Conservation (phyloP, 1,140 invertebrate species). For the Agrilus planipennis region DNA sequence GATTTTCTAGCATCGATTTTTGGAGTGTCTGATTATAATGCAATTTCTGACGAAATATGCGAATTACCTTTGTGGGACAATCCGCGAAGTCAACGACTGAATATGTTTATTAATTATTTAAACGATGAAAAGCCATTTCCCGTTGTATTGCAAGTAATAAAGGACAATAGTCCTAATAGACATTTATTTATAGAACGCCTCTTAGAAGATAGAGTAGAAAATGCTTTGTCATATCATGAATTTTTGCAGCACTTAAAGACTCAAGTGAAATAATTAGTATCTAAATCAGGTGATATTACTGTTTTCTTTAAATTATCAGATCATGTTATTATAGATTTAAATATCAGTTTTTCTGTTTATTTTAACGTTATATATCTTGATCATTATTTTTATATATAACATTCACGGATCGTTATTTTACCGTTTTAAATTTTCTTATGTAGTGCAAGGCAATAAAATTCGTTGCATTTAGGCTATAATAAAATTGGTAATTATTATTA, state of each 20-base stretch:
- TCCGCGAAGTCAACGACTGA: slow-evolving; percentile 59
- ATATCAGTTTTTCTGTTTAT: no score
- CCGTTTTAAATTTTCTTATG: slow-evolving; percentile 1
- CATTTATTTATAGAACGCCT: slow-evolving; percentile 77
- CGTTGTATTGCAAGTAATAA: slow-evolving; percentile 69
- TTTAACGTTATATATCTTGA: no score
- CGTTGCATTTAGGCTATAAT: no score
- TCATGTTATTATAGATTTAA: no score
- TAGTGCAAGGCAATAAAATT: no score
- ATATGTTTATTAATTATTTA: slow-evolving; percentile 71
- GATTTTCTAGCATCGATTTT: slow-evolving; percentile 60
- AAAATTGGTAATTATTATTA: no score
- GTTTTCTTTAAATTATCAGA: no score
- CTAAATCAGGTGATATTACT: no score
- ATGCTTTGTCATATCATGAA: slow-evolving; percentile 92
- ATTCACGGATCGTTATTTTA: no score
- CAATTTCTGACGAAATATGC: slow-evolving; percentile 50
- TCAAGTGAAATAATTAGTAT: slow-evolving; percentile 64
- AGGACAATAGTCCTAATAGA: slow-evolving; percentile 80
- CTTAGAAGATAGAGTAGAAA: slow-evolving; percentile 89
- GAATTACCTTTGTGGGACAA: slow-evolving; percentile 70
- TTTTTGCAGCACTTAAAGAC: slow-evolving; percentile 93
- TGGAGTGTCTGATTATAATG: slow-evolving; percentile 43
- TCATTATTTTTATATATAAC: no score
- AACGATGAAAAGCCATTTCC: slow-evolving; percentile 74